Percentiles rank a stretch among this genome's conserved stretches.
These are phyloP conservation scores for Sinohyriopsis cumingii DNA, from an alignment of 2,888 invertebrate species.

Conservation along the genomic window DNA sequence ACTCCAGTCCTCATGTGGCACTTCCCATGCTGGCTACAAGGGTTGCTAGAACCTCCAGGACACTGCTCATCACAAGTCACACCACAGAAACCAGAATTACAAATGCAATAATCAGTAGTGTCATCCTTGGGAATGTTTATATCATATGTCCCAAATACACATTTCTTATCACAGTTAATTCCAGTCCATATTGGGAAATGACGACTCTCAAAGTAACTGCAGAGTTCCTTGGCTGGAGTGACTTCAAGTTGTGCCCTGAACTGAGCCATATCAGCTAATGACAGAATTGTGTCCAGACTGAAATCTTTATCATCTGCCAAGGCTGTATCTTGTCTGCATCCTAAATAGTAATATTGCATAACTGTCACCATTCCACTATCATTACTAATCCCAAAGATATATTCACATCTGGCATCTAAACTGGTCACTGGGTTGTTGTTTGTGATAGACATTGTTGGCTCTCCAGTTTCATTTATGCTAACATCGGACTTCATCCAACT, in stretches of 20 bases:
- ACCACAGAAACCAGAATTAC: constrained; percentile 37
- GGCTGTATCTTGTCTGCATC: background rate
- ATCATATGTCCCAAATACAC: constrained; percentile 19
- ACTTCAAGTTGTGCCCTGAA: too few relatives aligned
- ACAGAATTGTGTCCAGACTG: constrained; percentile 4
- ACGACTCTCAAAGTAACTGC: constrained; percentile 28
- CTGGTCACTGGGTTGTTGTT: constrained; percentile 1
- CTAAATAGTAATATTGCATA: too few relatives aligned
- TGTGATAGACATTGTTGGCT: constrained; percentile 5
- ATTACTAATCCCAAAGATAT: background rate
- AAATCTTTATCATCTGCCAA: constrained; percentile 17
- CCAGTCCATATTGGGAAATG: constrained; percentile 39
- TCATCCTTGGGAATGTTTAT: too few relatives aligned
- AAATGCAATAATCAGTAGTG: constrained; percentile 13
- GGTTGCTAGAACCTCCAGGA: constrained; percentile 28
- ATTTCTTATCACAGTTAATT: constrained; percentile 28
- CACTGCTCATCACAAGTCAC: constrained; percentile 25
- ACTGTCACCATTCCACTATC: too few relatives aligned
- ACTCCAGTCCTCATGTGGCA: constrained; percentile 41
- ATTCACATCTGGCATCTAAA: constrained; percentile 5
- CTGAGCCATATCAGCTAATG: constrained; percentile 13
- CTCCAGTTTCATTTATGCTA: background rate
- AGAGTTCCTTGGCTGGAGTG: constrained; percentile 37
- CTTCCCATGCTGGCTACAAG: constrained; percentile 45
- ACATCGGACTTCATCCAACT: constrained; percentile 23